Percentiles rank a stretch among this genome's conserved stretches.
Conservation (phyloP, 2,113 vertebrate genomes). For the Panthera leo region DNA sequence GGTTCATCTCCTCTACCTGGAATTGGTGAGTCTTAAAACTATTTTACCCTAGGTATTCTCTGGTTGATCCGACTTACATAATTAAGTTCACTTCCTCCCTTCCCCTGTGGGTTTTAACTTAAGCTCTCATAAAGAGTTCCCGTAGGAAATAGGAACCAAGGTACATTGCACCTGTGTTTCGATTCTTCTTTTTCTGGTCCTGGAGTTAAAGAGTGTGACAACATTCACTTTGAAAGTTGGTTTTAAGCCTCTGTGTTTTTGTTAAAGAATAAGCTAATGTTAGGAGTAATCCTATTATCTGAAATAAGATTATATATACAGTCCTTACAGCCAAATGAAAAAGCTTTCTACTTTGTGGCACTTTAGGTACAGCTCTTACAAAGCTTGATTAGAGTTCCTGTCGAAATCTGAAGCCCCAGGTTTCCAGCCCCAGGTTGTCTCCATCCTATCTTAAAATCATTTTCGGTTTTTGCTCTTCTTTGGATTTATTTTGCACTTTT, state of each 20-base stretch:
- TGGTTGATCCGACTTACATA: slow-evolving; percentile 38
- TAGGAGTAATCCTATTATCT: background rate
- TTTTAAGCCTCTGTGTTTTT: slow-evolving; percentile 35
- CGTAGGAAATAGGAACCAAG: slow-evolving; percentile 79
- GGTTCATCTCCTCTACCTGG: background rate
- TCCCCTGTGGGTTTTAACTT: slow-evolving; percentile 52
- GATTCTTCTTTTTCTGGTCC: slow-evolving; percentile 72
- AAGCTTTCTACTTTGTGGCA: background rate
- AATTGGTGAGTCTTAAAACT: background rate
- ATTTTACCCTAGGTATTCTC: slow-evolving; percentile 12
- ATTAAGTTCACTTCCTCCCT: slow-evolving; percentile 57
- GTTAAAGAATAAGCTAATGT: background rate
- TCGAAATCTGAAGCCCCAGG: background rate
- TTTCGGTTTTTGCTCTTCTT: background rate
- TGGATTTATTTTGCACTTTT: background rate
- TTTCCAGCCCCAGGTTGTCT: background rate
- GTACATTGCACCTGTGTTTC: slow-evolving; percentile 71
- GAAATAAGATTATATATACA: slow-evolving; percentile 1
- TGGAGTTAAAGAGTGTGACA: slow-evolving; percentile 14
- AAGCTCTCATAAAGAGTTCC: slow-evolving; percentile 46
- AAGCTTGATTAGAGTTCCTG: background rate
- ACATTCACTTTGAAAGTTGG: slow-evolving; percentile 31
- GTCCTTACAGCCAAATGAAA: background rate
- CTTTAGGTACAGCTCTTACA: background rate
- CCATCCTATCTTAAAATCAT: background rate